These are phyloP conservation scores for Homarus americanus DNA, from an alignment of 1,140 invertebrate genomes.

Conservation along the genomic window DNA sequence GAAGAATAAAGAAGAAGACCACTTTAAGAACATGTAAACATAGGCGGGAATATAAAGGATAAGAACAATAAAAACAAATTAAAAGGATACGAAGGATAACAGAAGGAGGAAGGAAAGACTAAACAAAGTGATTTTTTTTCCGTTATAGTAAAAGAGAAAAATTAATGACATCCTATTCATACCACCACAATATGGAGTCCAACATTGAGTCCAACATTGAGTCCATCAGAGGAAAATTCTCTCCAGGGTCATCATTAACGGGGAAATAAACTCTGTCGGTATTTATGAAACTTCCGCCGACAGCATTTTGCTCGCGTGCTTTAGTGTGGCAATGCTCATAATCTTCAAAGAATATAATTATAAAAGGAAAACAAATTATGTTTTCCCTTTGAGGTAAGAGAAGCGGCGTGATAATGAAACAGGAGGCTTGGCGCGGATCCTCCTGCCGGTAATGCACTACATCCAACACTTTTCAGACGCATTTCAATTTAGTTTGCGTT, in stretches of 20 bases:
- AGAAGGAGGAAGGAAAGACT: background rate
- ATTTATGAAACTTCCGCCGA: background rate
- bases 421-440: slow-evolving; percentile 2
- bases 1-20: too few relatives aligned
- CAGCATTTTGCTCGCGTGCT: background rate
- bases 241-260: background rate
- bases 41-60: background rate
- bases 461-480: slow-evolving; percentile 45
- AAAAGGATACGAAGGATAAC: background rate
- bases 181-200: too few relatives aligned
- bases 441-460: slow-evolving; percentile 20
- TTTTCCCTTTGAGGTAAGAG: slow-evolving; percentile 10
- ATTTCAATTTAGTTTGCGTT: slow-evolving; percentile 52
- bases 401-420: slow-evolving; percentile 16
- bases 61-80: background rate
- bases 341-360: slow-evolving; percentile 17
- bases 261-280: background rate
- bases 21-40: background rate
- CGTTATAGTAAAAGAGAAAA: too few relatives aligned
- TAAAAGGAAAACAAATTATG: slow-evolving; percentile 8
- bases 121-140: too few relatives aligned
- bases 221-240: background rate
- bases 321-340: background rate
- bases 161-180: too few relatives aligned
- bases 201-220: too few relatives aligned